phyloP scores from a whole-genome alignment of 2,797 vertebrate genomes.

The Rhynchonycteris naso region DNA sequence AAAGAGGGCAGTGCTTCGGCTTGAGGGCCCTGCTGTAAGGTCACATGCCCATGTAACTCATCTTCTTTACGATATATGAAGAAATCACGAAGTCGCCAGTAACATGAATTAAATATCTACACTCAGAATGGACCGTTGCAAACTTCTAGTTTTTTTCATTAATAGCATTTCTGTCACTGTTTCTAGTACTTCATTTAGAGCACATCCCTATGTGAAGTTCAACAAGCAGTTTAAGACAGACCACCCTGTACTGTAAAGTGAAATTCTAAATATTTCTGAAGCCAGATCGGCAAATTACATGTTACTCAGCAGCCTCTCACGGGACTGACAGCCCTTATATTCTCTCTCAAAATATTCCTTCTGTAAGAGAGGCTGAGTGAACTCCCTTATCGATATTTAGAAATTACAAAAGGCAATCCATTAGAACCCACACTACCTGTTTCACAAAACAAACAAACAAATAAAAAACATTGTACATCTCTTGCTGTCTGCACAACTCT shows the following conservation, averaged over 20 bases:
- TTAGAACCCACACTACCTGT: not conserved
- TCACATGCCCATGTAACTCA: not conserved
- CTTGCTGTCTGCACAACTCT: not conserved
- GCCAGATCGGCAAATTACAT: constrained; percentile 43
- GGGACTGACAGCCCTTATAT: not conserved
- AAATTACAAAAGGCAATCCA: constrained; percentile 2
- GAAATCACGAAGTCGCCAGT: not conserved
- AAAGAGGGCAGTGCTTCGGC: not conserved
- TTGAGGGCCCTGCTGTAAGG: not conserved
- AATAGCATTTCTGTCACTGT: constrained; percentile 42
- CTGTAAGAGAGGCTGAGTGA: constrained; percentile 13
- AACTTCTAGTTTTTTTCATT: not conserved
- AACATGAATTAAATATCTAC: constrained; percentile 48
- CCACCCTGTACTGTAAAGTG: not conserved
- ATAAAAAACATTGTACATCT: not conserved
- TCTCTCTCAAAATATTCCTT: constrained; percentile 39
- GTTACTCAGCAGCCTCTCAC: constrained; percentile 69
- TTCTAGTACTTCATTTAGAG: constrained; percentile 11
- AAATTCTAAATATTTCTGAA: constrained; percentile 56
- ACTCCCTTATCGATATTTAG: not conserved
- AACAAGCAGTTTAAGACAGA: constrained; percentile 51
- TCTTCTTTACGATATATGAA: constrained; percentile 9
- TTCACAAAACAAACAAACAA: not conserved
- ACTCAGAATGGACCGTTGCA: not conserved
- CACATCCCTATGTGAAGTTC: constrained; percentile 23